Evolutionary conservation across 2,797 vertebrate species (phyloP).

Genomic region (Sebastes matsubarae): DNA sequence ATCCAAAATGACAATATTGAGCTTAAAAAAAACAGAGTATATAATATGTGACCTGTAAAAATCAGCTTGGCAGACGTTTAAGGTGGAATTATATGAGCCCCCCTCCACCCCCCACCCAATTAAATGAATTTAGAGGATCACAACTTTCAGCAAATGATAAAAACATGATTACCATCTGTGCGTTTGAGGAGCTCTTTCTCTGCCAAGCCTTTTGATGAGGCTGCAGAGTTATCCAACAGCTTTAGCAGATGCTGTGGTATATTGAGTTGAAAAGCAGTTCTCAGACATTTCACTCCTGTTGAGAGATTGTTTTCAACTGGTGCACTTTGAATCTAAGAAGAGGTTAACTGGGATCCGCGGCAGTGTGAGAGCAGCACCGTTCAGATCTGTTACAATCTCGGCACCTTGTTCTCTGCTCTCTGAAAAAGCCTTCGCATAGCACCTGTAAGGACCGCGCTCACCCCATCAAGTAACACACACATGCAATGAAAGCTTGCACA

Average conservation of each 20-base stretch:
- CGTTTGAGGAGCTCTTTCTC: constrained; percentile 55
- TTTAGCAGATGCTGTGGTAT: constrained; percentile 74
- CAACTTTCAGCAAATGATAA: constrained; percentile 72
- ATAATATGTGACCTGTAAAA: constrained; percentile 56
- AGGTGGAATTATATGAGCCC: constrained; percentile 50
- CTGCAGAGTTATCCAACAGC: constrained; percentile 64
- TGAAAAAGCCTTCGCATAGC: neutral
- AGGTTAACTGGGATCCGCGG: constrained; percentile 32
- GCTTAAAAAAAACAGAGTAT: constrained; percentile 33
- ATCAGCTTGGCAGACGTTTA: constrained; percentile 55
- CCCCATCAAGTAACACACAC: constrained; percentile 8
- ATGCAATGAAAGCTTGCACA: neutral
- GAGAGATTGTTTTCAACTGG: constrained; percentile 47
- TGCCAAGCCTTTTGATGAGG: constrained; percentile 73
- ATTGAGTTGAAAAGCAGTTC: constrained; percentile 61
- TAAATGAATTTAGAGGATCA: constrained; percentile 70
- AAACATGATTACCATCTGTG: constrained; percentile 72
- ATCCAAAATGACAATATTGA: constrained; percentile 48
- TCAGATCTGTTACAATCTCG: constrained; percentile 26
- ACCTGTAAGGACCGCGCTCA: constrained; percentile 9
- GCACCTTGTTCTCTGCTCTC: constrained; percentile 34
- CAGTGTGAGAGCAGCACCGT: constrained; percentile 8
- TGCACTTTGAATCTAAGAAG: constrained; percentile 41
- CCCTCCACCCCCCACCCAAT: constrained; percentile 27
- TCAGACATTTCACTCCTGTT: constrained; percentile 49